A percentile compares a stretch with the other conserved stretches of the same genome.
Evolutionary conservation across 1,140 invertebrate species (phyloP).

Genomic region (Pteromalus puparum): DNA sequence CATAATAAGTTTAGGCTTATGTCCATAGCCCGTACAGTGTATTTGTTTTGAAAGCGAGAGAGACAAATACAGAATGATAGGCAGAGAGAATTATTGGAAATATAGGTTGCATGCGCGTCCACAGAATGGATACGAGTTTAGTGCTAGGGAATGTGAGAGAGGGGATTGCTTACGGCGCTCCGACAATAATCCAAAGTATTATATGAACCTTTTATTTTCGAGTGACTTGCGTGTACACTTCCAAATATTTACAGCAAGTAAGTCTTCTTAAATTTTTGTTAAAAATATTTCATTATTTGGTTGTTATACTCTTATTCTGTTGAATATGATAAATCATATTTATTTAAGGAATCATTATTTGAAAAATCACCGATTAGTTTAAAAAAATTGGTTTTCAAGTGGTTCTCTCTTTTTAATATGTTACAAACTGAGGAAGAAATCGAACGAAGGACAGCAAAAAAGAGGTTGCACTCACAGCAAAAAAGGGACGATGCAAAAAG

Average conservation of each 20-base stretch:
- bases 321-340: background rate
- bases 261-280: too few species aligned
- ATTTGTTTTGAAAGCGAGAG: background rate
- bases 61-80: background rate
- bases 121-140: background rate
- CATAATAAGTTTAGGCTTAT: background rate
- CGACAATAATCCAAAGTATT: background rate
- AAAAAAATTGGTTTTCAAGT: too few species aligned
- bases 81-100: background rate
- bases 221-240: too few species aligned
- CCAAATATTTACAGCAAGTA: too few species aligned
- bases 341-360: background rate
- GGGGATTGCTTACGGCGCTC: background rate
- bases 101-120: background rate
- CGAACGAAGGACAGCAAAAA: too few species aligned
- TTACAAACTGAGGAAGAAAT: too few species aligned
- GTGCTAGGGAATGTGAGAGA: background rate
- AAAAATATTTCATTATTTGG: too few species aligned
- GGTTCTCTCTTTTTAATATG: too few species aligned
- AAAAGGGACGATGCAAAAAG: background rate
- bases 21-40: background rate
- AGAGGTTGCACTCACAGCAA: too few species aligned
- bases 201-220: background rate
- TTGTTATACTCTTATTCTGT: background rate
- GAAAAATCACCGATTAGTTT: too few species aligned